These are phyloP conservation scores for Spodoptera litura DNA, from an alignment of 1,140 invertebrate species.

Conservation along the genomic window DNA sequence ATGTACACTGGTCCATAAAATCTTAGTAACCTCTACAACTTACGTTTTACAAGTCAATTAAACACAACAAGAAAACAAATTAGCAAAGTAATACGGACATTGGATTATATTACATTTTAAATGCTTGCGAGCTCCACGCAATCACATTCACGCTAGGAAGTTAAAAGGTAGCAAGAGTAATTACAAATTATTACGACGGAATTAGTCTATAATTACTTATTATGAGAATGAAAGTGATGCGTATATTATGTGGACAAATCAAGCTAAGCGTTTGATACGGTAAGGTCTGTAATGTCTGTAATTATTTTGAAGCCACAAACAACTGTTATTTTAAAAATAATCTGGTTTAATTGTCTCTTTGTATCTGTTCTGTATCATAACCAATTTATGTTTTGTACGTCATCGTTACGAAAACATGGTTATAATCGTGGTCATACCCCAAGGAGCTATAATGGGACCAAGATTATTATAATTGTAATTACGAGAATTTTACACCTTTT, in stretches of 20 bases:
- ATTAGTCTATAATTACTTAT: neutral
- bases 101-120: conserved; percentile 3
- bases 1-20: too few species aligned
- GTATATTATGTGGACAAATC: neutral
- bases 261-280: too few species aligned
- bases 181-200: conserved; percentile 2
- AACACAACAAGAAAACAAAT: neutral
- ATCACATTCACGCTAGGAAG: conserved; percentile 22
- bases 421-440: neutral
- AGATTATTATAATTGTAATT: too few species aligned
- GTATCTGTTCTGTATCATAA: too few species aligned
- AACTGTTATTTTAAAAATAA: too few species aligned
- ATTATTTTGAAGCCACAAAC: too few species aligned
- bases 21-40: too few species aligned
- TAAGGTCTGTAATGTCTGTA: too few species aligned
- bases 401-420: too few species aligned
- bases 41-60: too few species aligned
- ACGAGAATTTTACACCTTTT: neutral
- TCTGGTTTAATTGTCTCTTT: too few species aligned
- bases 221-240: conserved; percentile 22
- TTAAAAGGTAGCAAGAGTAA: conserved; percentile 13
- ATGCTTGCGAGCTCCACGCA: conserved; percentile 10
- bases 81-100: neutral
- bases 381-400: too few species aligned
- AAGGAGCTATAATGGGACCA: neutral